Percentiles rank a stretch among this genome's conserved stretches.
phyloP scores from a whole-genome alignment of 64 coral and sea anemone species.

The Acropora yongei region DNA sequence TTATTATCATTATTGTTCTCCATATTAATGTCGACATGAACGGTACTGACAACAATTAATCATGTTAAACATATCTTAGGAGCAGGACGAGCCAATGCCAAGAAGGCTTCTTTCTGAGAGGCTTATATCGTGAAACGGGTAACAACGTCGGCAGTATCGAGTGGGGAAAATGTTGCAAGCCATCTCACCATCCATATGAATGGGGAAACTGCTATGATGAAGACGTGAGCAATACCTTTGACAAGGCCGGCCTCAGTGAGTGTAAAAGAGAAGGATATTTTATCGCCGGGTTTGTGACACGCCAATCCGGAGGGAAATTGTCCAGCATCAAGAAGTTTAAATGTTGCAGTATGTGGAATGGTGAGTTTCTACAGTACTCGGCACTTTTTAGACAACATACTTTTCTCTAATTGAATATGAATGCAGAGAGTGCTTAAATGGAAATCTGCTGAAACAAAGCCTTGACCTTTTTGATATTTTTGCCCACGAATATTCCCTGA shows the following conservation, averaged over 20 bases:
- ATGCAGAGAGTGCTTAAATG: too few species aligned
- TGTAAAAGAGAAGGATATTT: conserved; percentile 16
- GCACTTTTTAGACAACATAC: too few species aligned
- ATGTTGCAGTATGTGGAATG: conserved; percentile 33
- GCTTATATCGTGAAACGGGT: conserved; percentile 20
- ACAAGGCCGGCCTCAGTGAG: conserved; percentile 28
- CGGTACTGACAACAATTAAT: too few species aligned
- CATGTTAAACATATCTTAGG: too few species aligned
- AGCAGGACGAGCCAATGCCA: conserved; percentile 30
- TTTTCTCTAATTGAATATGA: too few species aligned
- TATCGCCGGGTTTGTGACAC: background rate
- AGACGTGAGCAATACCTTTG: conserved; percentile 5
- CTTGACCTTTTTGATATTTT: too few species aligned
- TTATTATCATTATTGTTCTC: too few species aligned
- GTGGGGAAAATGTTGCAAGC: conserved; percentile 48
- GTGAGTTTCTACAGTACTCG: too few species aligned
- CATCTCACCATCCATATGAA: conserved; percentile 15
- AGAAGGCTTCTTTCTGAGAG: conserved; percentile 27
- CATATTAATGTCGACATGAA: too few species aligned
- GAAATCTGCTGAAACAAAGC: too few species aligned
- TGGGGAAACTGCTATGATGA: conserved; percentile 12
- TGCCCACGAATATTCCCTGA: too few species aligned
- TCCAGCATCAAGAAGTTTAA: conserved; percentile 35
- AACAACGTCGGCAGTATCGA: conserved; percentile 24
- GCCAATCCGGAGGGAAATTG: background rate